Evolutionary conservation across 2,113 vertebrate species (phyloP).

Genomic region (Leptocoma aspasia): DNA sequence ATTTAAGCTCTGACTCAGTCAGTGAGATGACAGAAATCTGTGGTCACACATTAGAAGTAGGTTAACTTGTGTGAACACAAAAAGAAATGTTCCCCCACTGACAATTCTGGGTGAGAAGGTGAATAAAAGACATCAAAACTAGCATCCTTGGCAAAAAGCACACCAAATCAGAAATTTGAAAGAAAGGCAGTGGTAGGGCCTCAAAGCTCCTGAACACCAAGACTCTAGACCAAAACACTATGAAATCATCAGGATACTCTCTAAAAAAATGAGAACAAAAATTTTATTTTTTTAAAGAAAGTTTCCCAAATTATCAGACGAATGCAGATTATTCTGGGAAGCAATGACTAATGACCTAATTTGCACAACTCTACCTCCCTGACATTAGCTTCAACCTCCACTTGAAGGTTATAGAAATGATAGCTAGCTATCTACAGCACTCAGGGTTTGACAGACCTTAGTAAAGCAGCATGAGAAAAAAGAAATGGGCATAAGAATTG

Average conservation of each 20-base stretch:
- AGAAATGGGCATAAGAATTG: background rate
- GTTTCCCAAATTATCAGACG: background rate
- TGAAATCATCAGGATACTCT: background rate
- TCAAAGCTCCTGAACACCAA: background rate
- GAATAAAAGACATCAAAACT: background rate
- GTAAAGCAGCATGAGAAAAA: background rate
- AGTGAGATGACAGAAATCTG: background rate
- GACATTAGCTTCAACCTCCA: background rate
- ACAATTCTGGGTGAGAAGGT: background rate
- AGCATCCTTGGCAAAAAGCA: background rate
- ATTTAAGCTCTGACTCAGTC: background rate
- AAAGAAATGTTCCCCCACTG: background rate
- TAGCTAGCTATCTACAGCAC: background rate
- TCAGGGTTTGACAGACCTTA: background rate
- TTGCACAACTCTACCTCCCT: background rate
- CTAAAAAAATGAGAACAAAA: background rate
- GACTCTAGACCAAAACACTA: background rate
- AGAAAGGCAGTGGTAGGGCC: background rate
- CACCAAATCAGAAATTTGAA: background rate
- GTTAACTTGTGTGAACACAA: background rate
- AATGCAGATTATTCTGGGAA: conserved; percentile 4
- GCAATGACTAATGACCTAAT: background rate
- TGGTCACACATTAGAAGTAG: background rate
- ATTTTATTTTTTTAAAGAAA: background rate
- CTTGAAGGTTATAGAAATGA: background rate